Percentiles rank a stretch among this genome's conserved stretches.
These are phyloP conservation scores for Trachymyrmex cornetzi DNA, from an alignment of 1,140 invertebrate genomes.

Conservation along the genomic window DNA sequence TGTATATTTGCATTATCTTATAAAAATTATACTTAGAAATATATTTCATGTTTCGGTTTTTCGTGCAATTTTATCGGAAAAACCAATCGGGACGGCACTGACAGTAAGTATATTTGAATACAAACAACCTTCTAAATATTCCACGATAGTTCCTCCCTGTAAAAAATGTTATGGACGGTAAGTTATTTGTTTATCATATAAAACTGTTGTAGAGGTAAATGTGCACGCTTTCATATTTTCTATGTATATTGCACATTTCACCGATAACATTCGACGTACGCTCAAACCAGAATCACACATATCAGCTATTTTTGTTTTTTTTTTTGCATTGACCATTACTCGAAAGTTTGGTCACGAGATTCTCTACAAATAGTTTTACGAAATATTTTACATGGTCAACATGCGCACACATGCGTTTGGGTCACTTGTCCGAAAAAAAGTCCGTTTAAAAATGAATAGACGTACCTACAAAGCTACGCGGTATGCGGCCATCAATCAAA, in stretches of 20 bases:
- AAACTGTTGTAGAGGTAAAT: neutral
- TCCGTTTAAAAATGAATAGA: conserved; percentile 60
- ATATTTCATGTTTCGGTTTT: neutral
- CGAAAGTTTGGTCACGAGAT: conserved; percentile 37
- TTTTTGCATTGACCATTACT: conserved; percentile 15
- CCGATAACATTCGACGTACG: conserved; percentile 13
- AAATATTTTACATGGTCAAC: conserved; percentile 42
- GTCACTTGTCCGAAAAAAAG: conserved; percentile 13
- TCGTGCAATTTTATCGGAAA: neutral
- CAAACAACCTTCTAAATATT: conserved; percentile 4
- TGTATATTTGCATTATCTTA: neutral
- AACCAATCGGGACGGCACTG: neutral
- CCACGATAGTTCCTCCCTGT: neutral
- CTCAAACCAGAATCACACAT: conserved; percentile 33
- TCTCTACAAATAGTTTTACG: conserved; percentile 21
- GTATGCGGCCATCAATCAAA: conserved; percentile 50
- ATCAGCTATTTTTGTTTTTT: conserved; percentile 1
- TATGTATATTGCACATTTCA: neutral
- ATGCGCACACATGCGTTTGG: neutral
- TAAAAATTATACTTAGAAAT: conserved; percentile 13
- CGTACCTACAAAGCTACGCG: neutral
- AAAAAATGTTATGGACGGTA: neutral
- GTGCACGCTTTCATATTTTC: neutral
- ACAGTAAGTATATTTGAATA: conserved; percentile 10
- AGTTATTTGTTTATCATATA: conserved; percentile 4